phyloP scores from a whole-genome alignment of 2,113 vertebrate species.

The Pelusios castaneus region DNA sequence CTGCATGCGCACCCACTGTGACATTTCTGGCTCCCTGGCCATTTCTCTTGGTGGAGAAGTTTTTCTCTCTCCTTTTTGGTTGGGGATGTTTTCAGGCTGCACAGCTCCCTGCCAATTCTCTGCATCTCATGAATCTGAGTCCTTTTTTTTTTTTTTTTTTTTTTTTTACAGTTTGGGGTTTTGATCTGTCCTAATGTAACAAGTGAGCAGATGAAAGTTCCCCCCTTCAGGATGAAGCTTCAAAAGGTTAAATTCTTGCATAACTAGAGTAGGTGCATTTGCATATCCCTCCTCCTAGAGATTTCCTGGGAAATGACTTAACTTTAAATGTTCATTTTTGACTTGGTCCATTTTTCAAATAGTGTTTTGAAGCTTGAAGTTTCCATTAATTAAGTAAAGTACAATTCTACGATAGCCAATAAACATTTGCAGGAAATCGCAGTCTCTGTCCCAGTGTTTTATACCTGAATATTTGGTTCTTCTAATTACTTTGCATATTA shows the following conservation, averaged over 20 bases:
- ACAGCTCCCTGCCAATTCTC: neutral
- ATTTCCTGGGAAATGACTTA: neutral
- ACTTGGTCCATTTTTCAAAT: neutral
- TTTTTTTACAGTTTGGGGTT: neutral
- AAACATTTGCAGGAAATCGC: neutral
- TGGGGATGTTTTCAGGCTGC: neutral
- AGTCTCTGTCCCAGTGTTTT: neutral
- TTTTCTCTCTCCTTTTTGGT: neutral
- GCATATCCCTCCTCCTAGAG: neutral
- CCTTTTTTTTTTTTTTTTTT: too few relatives aligned
- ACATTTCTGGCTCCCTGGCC: neutral
- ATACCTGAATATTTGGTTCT: fast-evolving
- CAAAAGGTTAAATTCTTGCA: too few relatives aligned
- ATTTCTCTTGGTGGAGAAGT: neutral
- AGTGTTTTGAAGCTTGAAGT: neutral
- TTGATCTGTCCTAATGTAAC: neutral
- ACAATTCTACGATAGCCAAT: neutral
- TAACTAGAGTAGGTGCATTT: too few relatives aligned
- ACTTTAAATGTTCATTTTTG: neutral
- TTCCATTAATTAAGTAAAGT: neutral
- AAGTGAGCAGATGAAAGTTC: neutral
- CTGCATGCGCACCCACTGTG: neutral
- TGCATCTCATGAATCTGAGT: neutral
- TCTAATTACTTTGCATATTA: neutral
- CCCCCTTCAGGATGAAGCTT: too few relatives aligned